Percentiles rank a stretch among this genome's conserved stretches.
phyloP scores from a whole-genome alignment of 2,113 vertebrate species.

The Perca flavescens region DNA sequence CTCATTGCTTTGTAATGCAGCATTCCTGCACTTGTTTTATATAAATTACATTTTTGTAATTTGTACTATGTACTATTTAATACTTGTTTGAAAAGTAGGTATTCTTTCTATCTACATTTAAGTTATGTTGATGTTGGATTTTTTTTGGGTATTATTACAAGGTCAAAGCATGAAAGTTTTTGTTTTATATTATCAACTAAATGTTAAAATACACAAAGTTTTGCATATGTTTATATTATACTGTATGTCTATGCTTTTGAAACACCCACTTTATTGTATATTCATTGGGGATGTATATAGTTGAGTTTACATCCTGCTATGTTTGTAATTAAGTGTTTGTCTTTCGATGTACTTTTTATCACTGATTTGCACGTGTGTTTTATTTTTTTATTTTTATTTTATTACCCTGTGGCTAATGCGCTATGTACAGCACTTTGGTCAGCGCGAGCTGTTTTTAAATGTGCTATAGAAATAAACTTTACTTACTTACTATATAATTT shows the following conservation, averaged over 20 bases:
- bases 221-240: conserved; percentile 11
- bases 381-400: too few relatives aligned
- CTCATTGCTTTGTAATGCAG: not conserved
- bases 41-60: conserved; percentile 3
- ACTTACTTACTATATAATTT: not conserved
- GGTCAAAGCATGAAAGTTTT: not conserved
- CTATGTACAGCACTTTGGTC: too few relatives aligned
- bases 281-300: conserved; percentile 9
- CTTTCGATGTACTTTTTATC: too few relatives aligned
- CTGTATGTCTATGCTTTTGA: conserved; percentile 3
- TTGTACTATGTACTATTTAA: not conserved
- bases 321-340: too few relatives aligned
- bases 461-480: too few relatives aligned
- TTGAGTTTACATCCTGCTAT: not conserved
- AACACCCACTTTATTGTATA: conserved; percentile 1
- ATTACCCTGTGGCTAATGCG: too few relatives aligned
- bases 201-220: not conserved
- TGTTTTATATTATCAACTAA: not conserved
- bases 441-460: too few relatives aligned
- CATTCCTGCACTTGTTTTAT: conserved; percentile 36
- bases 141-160: not conserved
- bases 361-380: too few relatives aligned
- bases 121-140: not conserved
- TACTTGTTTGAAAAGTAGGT: not conserved
- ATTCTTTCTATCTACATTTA: not conserved